Conservation (phyloP, 2,113 vertebrate genomes). For the Protomyctophum bolini region DNA sequence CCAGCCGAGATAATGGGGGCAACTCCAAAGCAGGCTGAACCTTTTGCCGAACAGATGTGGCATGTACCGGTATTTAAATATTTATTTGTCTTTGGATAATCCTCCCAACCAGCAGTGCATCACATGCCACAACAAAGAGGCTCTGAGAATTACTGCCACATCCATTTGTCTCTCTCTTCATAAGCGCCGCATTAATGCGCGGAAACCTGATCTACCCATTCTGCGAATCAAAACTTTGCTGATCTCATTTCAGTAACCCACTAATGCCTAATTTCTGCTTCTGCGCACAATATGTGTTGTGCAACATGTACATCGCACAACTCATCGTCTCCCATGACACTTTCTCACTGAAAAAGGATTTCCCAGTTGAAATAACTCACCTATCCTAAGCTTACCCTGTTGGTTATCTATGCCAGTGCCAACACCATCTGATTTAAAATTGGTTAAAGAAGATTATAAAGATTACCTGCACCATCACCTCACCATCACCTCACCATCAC, state of each 20-base stretch:
- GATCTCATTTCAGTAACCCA: conserved; percentile 55
- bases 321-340: too few species aligned
- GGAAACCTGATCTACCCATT: conserved; percentile 49
- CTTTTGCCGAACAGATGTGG: conserved; percentile 71
- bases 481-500: too few species aligned
- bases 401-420: too few species aligned
- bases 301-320: too few species aligned
- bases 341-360: background rate
- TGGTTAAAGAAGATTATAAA: too few species aligned
- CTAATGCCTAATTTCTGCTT: conserved; percentile 1
- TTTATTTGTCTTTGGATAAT: conserved; percentile 71
- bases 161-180: conserved; percentile 54
- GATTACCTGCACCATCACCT: too few species aligned
- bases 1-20: conserved; percentile 55
- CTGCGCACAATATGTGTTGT: too few species aligned
- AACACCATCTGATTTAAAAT: too few species aligned
- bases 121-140: conserved; percentile 74
- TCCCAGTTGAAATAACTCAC: too few species aligned
- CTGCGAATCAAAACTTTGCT: conserved; percentile 62
- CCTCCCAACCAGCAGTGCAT: conserved; percentile 64
- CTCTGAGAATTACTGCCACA: conserved; percentile 64
- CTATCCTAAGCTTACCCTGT: too few species aligned
- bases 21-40: conserved; percentile 59
- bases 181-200: conserved; percentile 57
- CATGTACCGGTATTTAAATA: conserved; percentile 76